phyloP scores from a whole-genome alignment of 2,797 vertebrate species.

The Gila robusta region DNA sequence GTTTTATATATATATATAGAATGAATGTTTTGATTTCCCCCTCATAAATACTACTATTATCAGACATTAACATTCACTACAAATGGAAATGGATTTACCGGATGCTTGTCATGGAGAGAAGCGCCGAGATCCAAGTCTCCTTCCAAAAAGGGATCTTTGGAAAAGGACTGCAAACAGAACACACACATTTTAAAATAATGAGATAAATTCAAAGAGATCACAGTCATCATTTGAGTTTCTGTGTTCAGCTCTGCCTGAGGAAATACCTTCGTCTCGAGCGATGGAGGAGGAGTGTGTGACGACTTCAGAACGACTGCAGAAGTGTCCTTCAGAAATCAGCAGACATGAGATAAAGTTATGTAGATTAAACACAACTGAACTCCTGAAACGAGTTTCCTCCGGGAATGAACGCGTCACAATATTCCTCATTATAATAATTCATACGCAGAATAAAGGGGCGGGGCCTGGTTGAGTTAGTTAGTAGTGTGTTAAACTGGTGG shows the following conservation, averaged over 20 bases:
- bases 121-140: background rate
- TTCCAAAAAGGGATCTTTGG: constrained; percentile 2
- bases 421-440: no score
- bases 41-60: background rate
- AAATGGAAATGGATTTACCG: background rate
- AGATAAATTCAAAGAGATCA: background rate
- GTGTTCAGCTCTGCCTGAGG: background rate
- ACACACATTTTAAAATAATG: background rate
- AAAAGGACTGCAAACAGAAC: background rate
- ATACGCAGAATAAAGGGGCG: no score
- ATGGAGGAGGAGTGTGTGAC: background rate
- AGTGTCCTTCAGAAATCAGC: background rate
- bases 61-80: background rate
- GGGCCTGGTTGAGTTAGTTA: no score
- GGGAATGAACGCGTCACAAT: no score
- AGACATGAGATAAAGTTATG: background rate
- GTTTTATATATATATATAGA: background rate
- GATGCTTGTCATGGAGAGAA: background rate
- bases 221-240: no score
- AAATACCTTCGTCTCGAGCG: no score
- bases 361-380: no score
- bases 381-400: no score
- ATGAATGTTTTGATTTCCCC: background rate
- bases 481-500: no score
- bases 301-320: background rate